phyloP scores from a whole-genome alignment of 2,113 vertebrate species.

The Australoheros scitulus region DNA sequence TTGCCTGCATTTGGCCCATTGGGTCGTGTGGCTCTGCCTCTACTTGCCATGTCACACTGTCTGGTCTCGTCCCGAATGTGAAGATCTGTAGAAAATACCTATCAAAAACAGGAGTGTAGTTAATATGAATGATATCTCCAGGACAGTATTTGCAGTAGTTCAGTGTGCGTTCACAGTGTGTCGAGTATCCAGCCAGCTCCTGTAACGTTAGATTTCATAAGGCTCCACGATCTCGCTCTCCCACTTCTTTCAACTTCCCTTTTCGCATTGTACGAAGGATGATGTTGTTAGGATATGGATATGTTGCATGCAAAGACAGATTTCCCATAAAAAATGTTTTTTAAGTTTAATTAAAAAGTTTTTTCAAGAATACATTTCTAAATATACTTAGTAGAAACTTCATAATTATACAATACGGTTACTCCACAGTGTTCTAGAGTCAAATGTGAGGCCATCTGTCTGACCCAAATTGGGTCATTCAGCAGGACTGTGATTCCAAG shows the following conservation, averaged over 20 bases:
- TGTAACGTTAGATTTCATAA: constrained; percentile 36
- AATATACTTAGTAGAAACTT: neutral
- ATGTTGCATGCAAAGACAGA: neutral
- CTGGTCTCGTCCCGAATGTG: constrained; percentile 78
- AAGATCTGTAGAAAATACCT: constrained; percentile 46
- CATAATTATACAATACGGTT: neutral
- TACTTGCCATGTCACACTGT: constrained; percentile 93
- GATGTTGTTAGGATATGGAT: constrained; percentile 39
- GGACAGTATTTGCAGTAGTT: constrained; percentile 5
- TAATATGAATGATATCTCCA: neutral
- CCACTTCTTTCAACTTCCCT: constrained; percentile 79
- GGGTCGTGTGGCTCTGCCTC: constrained; percentile 93
- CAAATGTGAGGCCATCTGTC: neutral
- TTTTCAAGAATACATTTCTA: neutral
- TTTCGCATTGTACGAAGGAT: constrained; percentile 72
- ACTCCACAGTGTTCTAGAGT: neutral
- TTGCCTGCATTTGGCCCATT: constrained; percentile 95
- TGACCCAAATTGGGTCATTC: neutral
- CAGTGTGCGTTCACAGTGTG: constrained; percentile 7
- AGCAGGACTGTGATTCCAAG: neutral
- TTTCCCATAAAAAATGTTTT: neutral
- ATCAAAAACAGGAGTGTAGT: constrained; percentile 6
- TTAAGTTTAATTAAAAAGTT: too few relatives aligned
- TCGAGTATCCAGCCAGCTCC: constrained; percentile 13
- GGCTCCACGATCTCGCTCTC: constrained; percentile 59